These are phyloP conservation scores for Atta texana DNA, from an alignment of 1,140 invertebrate species.

Conservation along the genomic window DNA sequence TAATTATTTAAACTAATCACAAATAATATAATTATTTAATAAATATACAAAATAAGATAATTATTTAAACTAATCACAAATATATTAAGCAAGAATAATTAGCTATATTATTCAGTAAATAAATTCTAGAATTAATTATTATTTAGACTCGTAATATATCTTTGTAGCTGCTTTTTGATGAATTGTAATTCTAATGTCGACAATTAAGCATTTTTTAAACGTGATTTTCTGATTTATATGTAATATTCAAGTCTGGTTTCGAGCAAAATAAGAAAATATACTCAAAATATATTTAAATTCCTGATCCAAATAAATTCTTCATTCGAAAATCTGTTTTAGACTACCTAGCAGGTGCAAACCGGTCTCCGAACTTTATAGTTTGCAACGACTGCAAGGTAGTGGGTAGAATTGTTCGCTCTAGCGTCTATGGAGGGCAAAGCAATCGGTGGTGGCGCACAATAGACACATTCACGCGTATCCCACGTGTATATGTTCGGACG, in stretches of 20 bases:
- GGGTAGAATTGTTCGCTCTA: background rate
- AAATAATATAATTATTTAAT: too few relatives aligned
- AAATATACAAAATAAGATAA: too few relatives aligned
- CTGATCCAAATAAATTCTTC: background rate
- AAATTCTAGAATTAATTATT: conserved; percentile 3
- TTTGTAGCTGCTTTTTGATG: background rate
- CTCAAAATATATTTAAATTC: background rate
- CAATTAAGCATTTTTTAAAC: background rate
- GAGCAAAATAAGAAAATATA: background rate
- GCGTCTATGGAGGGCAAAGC: background rate
- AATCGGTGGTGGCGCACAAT: conserved; percentile 37
- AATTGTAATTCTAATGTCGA: background rate
- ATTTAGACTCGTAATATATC: background rate
- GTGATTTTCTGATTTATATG: too few relatives aligned
- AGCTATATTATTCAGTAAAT: background rate
- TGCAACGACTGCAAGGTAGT: conserved; percentile 5
- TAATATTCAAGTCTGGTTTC: background rate
- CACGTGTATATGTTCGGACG: background rate
- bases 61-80: background rate
- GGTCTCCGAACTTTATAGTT: background rate
- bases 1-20: background rate
- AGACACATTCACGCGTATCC: conserved; percentile 42
- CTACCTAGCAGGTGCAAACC: conserved; percentile 1
- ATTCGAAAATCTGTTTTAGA: background rate
- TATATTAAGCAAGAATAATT: conserved; percentile 17